Percentiles rank a stretch among this genome's conserved stretches.
phyloP scores from a whole-genome alignment of 2,113 vertebrate species.

The Manacus vitellinus region DNA sequence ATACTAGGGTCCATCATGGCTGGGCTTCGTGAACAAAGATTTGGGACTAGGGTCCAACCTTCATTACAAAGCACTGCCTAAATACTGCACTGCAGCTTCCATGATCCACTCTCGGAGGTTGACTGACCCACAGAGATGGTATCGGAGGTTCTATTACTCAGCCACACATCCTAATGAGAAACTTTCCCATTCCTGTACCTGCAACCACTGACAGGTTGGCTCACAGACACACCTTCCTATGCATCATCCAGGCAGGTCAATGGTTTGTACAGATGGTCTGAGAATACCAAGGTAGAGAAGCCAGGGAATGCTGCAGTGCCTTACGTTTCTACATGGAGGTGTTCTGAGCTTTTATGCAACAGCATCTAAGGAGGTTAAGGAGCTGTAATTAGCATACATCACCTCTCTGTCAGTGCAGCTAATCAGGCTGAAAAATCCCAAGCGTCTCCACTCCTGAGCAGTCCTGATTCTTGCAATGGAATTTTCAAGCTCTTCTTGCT shows the following conservation, averaged over 20 bases:
- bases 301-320: neutral
- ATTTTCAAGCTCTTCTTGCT: constrained; percentile 44
- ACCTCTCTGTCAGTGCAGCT: constrained; percentile 1
- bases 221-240: constrained; percentile 31
- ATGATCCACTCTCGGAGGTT: neutral
- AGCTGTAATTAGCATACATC: constrained; percentile 56
- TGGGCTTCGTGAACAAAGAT: too few relatives aligned
- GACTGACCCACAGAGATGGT: constrained; percentile 12
- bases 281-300: neutral
- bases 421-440: constrained; percentile 64
- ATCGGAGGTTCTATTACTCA: constrained; percentile 6
- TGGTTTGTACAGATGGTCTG: neutral
- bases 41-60: neutral
- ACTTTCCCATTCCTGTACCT: constrained; percentile 9
- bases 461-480: constrained; percentile 3
- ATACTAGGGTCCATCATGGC: neutral
- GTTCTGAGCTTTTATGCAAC: constrained; percentile 45
- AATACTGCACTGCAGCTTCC: neutral
- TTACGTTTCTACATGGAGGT: neutral
- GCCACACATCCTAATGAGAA: constrained; percentile 18
- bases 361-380: constrained; percentile 38
- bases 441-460: constrained; percentile 38
- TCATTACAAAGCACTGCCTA: neutral
- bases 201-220: neutral
- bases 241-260: constrained; percentile 25